Conservation (phyloP, 2,113 vertebrate genomes). For the Cyphomyrus plagiostoma region DNA sequence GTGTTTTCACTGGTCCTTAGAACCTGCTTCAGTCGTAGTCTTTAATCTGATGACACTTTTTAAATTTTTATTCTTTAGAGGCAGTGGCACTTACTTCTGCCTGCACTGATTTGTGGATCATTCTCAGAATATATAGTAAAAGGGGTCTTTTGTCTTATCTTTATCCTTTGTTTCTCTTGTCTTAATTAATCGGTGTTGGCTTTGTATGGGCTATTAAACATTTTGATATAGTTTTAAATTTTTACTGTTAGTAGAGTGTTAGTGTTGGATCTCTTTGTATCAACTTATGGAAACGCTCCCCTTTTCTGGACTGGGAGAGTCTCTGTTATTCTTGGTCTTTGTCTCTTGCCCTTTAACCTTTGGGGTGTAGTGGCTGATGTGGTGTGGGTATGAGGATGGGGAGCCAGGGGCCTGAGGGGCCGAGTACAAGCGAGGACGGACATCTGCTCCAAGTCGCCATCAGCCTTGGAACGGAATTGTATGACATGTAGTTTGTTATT, state of each 20-base stretch:
- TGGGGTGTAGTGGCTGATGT: conserved; percentile 33
- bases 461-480: neutral
- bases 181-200: conserved; percentile 50
- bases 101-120: neutral
- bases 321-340: conserved; percentile 31
- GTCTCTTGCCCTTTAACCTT: conserved; percentile 37
- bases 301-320: conserved; percentile 4
- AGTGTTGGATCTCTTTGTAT: conserved; percentile 32
- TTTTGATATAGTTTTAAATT: conserved; percentile 30
- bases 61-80: neutral
- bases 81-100: neutral
- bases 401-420: conserved; percentile 32
- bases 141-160: neutral
- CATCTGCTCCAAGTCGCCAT: neutral
- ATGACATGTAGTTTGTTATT: neutral
- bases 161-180: conserved; percentile 31
- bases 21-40: neutral
- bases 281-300: neutral
- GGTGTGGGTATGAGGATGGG: conserved; percentile 33
- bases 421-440: conserved; percentile 41
- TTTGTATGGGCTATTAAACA: conserved; percentile 40
- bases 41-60: conserved; percentile 5
- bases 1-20: neutral
- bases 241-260: conserved; percentile 39
- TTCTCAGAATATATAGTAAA: neutral